Evolutionary conservation across 2,888 invertebrate genomes (phyloP), one percentile per base, ranked within the genome.

Genomic region (Ormyrus labotus): DNA sequence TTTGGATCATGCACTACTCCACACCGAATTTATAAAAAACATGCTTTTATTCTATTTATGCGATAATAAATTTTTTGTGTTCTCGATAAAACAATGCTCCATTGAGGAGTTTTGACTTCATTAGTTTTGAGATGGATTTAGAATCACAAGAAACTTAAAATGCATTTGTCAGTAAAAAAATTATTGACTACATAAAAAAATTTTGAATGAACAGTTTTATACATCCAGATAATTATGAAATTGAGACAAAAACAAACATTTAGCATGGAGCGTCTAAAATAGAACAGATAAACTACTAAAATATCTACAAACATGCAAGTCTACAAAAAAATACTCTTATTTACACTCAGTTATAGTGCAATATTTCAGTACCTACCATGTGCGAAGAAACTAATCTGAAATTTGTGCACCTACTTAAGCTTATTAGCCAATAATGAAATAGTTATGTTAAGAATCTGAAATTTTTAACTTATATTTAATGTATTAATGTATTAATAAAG

Each of bases 1-100:
- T 87, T 88, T 86, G 85, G 87, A 87, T 83, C 89, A 90, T 90
- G 90, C 89, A 89, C 90, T 89, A 90, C 84, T 85, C 85, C 86
- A 88, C 83, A 87, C 87, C 87, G 84, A 84, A 76, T 73, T 84
- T 47, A 67, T 83, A 87, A 85, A 84, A 71, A 75, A 71, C 78
- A 79, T 74, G 77, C 82, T 71, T 61, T 78, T 65, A 13, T 65
- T 68, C 77, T 75, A 68, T 50, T 74, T 78, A 63, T 53, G 50
- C 51, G 4, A 50, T 6, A n/a, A n/a, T 51, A 61, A 73, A 73
- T 73, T 73, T 68, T 73, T 77, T 67, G 72, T 50, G 77, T 19
- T 34, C 34, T 34, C 34, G 34, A 45, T 10, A 4, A 45, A 64
- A 10, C 50, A 6, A 65, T 65, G n/a, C 8, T 50, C 8, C 60